These are phyloP conservation scores for Bactericera cockerelli DNA, from an alignment of 1,140 invertebrate species.

Conservation along the genomic window DNA sequence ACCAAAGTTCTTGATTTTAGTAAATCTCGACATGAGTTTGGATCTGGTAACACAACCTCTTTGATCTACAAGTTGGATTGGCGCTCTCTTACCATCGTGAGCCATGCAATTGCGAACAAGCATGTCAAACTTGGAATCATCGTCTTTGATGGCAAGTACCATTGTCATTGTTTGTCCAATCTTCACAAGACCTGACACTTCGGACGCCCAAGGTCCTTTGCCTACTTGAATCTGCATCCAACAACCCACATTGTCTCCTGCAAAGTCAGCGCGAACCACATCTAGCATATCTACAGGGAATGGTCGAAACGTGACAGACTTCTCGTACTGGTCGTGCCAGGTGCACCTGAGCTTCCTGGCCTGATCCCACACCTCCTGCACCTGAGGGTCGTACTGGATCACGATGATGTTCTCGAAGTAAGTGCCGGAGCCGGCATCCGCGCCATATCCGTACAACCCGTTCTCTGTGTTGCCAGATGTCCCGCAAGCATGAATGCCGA, in stretches of 20 bases:
- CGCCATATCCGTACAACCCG: constrained; percentile 63
- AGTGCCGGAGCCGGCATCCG: constrained; percentile 71
- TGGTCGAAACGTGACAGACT: constrained; percentile 83
- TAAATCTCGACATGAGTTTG: constrained; percentile 84
- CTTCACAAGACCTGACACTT: constrained; percentile 85
- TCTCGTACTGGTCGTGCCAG: constrained; percentile 92
- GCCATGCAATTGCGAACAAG: constrained; percentile 85
- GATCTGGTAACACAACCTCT: constrained; percentile 79
- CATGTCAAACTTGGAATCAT: constrained; percentile 93
- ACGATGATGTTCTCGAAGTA: constrained; percentile 92
- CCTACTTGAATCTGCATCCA: constrained; percentile 92
- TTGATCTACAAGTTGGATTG: constrained; percentile 88
- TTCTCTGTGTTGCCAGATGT: constrained; percentile 82
- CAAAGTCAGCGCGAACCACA: constrained; percentile 82
- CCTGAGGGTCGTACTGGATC: constrained; percentile 84
- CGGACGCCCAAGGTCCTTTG: constrained; percentile 88
- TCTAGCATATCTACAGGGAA: constrained; percentile 93
- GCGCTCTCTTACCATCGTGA: constrained; percentile 81
- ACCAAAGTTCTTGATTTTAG: constrained; percentile 90
- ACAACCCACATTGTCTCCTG: constrained; percentile 87
- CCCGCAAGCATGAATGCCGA: constrained; percentile 77
- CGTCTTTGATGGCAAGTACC: constrained; percentile 89
- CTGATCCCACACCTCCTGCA: constrained; percentile 93
- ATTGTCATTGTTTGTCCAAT: constrained; percentile 95
- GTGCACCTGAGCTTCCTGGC: constrained; percentile 81